phyloP scores from a whole-genome alignment of 2,797 vertebrate species.

The Takifugu ocellatus region DNA sequence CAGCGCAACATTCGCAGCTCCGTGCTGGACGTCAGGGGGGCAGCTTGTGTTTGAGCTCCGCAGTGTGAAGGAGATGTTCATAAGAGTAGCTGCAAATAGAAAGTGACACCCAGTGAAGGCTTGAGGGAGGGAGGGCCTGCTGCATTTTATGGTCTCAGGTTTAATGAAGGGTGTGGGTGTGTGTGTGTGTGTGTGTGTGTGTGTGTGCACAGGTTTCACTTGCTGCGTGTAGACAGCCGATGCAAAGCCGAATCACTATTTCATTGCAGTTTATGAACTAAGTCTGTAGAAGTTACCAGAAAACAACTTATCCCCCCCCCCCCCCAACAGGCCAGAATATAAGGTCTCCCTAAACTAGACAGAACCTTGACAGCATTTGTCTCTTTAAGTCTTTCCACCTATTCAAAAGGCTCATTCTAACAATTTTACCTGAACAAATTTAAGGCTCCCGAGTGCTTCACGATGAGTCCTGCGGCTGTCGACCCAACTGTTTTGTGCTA shows the following conservation, averaged over 20 bases:
- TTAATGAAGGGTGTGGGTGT: conserved; percentile 38
- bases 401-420: too few species aligned
- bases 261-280: not conserved
- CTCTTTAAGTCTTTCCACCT: too few species aligned
- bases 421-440: too few species aligned
- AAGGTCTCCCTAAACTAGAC: not conserved
- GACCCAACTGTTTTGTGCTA: too few species aligned
- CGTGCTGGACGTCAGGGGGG: conserved; percentile 32
- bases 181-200: not conserved
- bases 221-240: conserved; percentile 9
- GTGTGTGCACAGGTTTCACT: conserved; percentile 17
- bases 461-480: too few species aligned
- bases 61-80: conserved; percentile 45
- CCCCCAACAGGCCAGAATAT: not conserved
- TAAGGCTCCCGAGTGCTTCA: too few species aligned
- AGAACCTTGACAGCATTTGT: too few species aligned
- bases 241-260: not conserved
- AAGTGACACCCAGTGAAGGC: conserved; percentile 53
- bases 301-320: not conserved
- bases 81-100: conserved; percentile 68
- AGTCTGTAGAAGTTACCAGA: not conserved
- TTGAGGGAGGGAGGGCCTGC: conserved; percentile 50
- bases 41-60: conserved; percentile 44
- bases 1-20: conserved; percentile 10
- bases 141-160: conserved; percentile 59